Base-by-base conservation (phyloP, 2,888 invertebrate species). In the Salticus scenicus region DNA sequence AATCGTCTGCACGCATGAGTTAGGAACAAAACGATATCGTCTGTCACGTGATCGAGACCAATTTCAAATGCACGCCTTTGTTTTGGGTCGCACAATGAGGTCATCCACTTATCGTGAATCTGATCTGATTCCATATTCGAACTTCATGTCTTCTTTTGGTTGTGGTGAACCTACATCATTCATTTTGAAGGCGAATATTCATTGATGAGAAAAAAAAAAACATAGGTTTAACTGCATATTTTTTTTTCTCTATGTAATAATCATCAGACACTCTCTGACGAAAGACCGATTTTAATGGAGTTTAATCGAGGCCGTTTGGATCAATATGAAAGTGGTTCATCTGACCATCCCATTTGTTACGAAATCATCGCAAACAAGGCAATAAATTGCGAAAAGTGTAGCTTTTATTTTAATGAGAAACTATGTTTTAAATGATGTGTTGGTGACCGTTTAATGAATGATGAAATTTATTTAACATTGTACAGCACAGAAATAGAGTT, bases 41-140 rank as follows among this genome's bases (percentile, higher is more conserved):
- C 57, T 24, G 57, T 57, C 57, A 57, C 57, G 57, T 57, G 57
- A 57, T 57, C 1, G 2, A 24, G 17, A 57, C 57, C 57, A 12
- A 57, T 57, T 57, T 57, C 57, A 24, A 57, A 24, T 24, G 57
- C 57, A 57, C 57, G 57, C 57, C 57, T 57, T 57, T 57, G 57
- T 57, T 57, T 24, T 4, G 57, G 57, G 20, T 10, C 24, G 20
- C 24, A 7, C 57, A 57, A 57, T 57, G 24, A 24, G 57, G 57
- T 24, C 57, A 57, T 57, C 57, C 4, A 24, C 57, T 57, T n/a
- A 4, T 7, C 7, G 37, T 24, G 57, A 57, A 24, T 57, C 12
- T 57, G 57, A 57, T 57, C 57, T 57, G 57, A 24, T 57, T 57
- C 14, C 24, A 24, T 57, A 57, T 24, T 4, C 24, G 24, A 57